These are phyloP conservation scores for Tenthredo mesomela DNA, from an alignment of 2,888 invertebrate species.

Conservation along the genomic window DNA sequence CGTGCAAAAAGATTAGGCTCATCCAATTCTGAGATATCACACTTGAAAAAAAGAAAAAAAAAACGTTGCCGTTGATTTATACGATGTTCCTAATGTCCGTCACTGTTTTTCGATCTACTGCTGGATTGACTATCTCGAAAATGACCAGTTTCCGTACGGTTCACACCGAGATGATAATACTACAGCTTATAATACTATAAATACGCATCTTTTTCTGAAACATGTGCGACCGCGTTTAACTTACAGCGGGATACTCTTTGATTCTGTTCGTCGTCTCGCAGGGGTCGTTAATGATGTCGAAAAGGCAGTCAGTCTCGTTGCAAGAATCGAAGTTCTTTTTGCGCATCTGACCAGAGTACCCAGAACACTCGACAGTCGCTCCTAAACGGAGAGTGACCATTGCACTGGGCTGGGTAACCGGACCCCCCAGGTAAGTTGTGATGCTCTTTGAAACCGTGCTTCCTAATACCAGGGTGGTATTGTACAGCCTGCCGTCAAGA, in stretches of 20 bases:
- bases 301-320: conserved; percentile 83
- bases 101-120: too few relatives aligned
- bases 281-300: conserved; percentile 89
- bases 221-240: conserved; percentile 40
- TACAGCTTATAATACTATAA: too few relatives aligned
- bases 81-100: too few relatives aligned
- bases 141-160: too few relatives aligned
- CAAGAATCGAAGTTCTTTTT: conserved; percentile 66
- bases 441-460: conserved; percentile 72
- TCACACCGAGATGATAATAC: too few relatives aligned
- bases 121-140: too few relatives aligned
- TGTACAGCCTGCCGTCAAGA: conserved; percentile 65
- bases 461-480: conserved; percentile 65
- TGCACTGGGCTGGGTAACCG: conserved; percentile 72
- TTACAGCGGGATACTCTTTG: conserved; percentile 71
- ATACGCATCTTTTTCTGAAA: not conserved
- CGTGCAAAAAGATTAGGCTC: too few relatives aligned
- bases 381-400: conserved; percentile 69
- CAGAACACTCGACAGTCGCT: conserved; percentile 68
- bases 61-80: too few relatives aligned
- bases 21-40: too few relatives aligned
- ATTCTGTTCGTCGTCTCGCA: conserved; percentile 87
- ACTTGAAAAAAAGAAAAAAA: too few relatives aligned
- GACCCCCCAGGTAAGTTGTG: conserved; percentile 70
- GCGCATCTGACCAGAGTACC: conserved; percentile 60